Evolutionary conservation across 2,113 vertebrate species (phyloP).

Genomic region (Atherinomorus stipes): DNA sequence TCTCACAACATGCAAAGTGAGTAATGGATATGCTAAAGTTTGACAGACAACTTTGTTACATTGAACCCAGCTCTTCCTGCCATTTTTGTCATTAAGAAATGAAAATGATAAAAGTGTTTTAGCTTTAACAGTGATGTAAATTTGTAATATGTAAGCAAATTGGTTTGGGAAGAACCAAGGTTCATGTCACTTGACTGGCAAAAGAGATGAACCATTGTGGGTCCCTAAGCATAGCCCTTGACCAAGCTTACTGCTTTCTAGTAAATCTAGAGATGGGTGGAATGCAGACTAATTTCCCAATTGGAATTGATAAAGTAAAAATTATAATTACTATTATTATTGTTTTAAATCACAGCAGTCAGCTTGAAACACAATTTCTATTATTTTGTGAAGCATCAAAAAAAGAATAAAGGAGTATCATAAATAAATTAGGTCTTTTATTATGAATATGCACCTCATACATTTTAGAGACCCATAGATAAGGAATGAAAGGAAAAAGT

Average conservation of each 20-base stretch:
- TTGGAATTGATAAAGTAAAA: not conserved
- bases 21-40: constrained; percentile 41
- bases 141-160: not conserved
- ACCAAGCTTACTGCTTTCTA: too few species aligned
- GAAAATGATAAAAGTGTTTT: not conserved
- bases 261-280: too few species aligned
- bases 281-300: too few species aligned
- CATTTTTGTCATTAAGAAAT: not conserved
- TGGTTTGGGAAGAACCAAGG: too few species aligned
- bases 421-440: constrained; percentile 22
- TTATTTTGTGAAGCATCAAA: constrained; percentile 25
- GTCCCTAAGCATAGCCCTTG: too few species aligned
- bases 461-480: not conserved
- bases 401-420: constrained; percentile 23
- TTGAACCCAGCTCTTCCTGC: not conserved
- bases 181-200: too few species aligned
- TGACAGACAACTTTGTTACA: too few species aligned
- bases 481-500: not conserved
- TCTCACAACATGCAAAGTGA: constrained; percentile 63
- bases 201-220: too few species aligned
- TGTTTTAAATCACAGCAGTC: not conserved
- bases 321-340: not conserved
- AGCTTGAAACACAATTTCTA: not conserved
- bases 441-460: not conserved
- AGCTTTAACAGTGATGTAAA: not conserved